phyloP scores from a whole-genome alignment of 2,113 vertebrate species.

The Trichomycterus rosablanca region DNA sequence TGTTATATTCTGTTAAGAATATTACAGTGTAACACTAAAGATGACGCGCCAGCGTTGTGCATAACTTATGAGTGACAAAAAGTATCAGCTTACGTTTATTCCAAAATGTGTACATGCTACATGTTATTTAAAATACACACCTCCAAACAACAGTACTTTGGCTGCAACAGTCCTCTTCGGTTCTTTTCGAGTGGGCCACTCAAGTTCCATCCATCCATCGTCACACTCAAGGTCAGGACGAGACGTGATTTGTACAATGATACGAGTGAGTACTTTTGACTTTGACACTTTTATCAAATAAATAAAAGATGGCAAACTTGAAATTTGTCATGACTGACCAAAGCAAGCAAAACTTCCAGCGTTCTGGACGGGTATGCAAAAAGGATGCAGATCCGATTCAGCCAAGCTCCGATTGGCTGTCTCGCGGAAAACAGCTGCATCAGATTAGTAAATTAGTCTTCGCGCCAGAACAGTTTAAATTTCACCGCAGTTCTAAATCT shows the following conservation, averaged over 20 bases:
- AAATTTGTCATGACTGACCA: neutral
- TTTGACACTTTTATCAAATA: too few species aligned
- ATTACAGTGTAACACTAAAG: too few species aligned
- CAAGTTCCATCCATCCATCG: slow-evolving; percentile 6
- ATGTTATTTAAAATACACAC: too few species aligned
- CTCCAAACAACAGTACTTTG: neutral
- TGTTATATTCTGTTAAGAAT: too few species aligned
- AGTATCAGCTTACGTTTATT: too few species aligned
- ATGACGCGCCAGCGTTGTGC: too few species aligned
- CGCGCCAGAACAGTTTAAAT: neutral
- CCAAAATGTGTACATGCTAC: too few species aligned
- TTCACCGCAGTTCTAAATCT: neutral
- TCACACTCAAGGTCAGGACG: neutral
- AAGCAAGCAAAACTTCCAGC: neutral
- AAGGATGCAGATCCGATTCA: too few species aligned
- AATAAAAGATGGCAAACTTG: slow-evolving; percentile 3
- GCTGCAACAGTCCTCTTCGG: neutral
- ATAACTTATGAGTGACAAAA: too few species aligned
- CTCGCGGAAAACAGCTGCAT: neutral
- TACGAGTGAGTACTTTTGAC: neutral
- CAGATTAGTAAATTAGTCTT: neutral
- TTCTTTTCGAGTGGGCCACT: neutral
- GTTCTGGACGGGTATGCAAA: neutral
- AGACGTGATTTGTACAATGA: neutral
- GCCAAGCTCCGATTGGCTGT: too few species aligned